These are phyloP conservation scores for Ceyx erithaca DNA, from an alignment of 2,797 vertebrate genomes.

Conservation along the genomic window DNA sequence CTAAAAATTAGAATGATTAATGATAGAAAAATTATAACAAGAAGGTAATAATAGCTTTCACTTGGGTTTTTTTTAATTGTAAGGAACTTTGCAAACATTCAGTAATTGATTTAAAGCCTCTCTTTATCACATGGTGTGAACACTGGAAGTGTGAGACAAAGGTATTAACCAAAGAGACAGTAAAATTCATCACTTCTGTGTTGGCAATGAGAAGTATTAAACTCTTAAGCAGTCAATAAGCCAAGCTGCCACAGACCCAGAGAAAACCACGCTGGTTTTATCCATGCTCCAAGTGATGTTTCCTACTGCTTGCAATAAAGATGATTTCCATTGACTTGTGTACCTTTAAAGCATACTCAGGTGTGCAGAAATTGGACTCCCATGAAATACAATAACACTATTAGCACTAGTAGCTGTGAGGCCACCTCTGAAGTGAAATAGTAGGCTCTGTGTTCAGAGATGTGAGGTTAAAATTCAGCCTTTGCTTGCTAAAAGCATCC, in stretches of 20 bases:
- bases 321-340: neutral
- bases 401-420: neutral
- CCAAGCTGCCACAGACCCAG: neutral
- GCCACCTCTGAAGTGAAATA: neutral
- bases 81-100: slow-evolving; percentile 16
- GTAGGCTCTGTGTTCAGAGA: neutral
- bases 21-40: neutral
- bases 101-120: slow-evolving; percentile 5
- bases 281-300: neutral
- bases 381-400: neutral
- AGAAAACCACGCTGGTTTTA: neutral
- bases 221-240: neutral
- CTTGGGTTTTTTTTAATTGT: neutral
- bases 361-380: neutral
- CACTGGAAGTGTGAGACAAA: neutral
- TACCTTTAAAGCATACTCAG: neutral
- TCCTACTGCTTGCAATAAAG: neutral
- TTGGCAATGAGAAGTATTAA: neutral
- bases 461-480: neutral
- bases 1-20: slow-evolving; percentile 34
- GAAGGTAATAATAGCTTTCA: neutral
- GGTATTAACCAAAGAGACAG: neutral
- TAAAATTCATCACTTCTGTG: neutral
- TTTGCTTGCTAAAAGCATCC: neutral
- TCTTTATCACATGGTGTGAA: neutral